A percentile compares a stretch with the other conserved stretches of the same genome.
These are phyloP conservation scores for Sebastes nivosus DNA, from an alignment of 2,797 vertebrate genomes.

Conservation along the genomic window DNA sequence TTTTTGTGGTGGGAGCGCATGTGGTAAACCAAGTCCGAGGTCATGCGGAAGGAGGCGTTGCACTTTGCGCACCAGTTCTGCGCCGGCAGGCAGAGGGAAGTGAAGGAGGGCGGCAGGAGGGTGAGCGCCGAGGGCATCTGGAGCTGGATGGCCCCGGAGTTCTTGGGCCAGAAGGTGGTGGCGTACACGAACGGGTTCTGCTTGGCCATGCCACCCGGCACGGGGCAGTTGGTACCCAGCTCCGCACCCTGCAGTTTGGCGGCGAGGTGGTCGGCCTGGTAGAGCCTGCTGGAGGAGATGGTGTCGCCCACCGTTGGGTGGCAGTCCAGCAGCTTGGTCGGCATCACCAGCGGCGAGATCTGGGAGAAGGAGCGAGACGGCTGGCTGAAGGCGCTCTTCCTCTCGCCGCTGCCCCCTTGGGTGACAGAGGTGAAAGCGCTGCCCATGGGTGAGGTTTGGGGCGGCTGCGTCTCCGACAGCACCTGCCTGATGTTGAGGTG, in stretches of 20 bases:
- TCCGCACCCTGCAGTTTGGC: constrained; percentile 89
- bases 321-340: constrained; percentile 91
- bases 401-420: constrained; percentile 80
- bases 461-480: constrained; percentile 84
- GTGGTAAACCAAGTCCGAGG: constrained; percentile 98
- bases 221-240: constrained; percentile 83
- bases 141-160: constrained; percentile 89
- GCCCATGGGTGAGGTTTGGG: constrained; percentile 76
- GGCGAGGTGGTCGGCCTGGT: constrained; percentile 88
- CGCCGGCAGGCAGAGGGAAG: constrained; percentile 94
- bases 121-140: constrained; percentile 95
- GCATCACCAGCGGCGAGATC: constrained; percentile 89
- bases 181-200: constrained; percentile 94
- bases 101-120: constrained; percentile 94
- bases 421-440: constrained; percentile 91
- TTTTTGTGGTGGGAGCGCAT: constrained; percentile 99
- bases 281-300: constrained; percentile 88
- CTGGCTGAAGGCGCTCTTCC: constrained; percentile 96
- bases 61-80: constrained; percentile 99
- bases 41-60: constrained; percentile 98
- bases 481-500: constrained; percentile 83
- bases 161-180: constrained; percentile 96
- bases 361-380: constrained; percentile 90
- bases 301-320: constrained; percentile 85
- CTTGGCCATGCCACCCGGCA: constrained; percentile 86